Percentiles rank a stretch among this genome's conserved stretches.
These are phyloP conservation scores for Matsumurasca onukii DNA, from an alignment of 1,140 invertebrate genomes.

Conservation along the genomic window DNA sequence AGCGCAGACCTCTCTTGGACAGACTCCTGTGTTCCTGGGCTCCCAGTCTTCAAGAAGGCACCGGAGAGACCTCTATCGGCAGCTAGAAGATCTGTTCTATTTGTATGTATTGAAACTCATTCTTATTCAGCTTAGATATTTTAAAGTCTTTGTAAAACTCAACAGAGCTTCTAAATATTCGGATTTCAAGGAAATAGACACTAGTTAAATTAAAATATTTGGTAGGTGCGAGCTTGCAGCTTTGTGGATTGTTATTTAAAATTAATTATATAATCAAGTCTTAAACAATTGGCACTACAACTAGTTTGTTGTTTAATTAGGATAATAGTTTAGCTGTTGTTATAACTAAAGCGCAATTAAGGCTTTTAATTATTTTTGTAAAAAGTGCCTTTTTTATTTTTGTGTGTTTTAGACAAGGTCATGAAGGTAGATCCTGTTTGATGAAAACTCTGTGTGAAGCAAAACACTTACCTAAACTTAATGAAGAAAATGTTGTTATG, in stretches of 20 bases:
- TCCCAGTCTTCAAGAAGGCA: neutral
- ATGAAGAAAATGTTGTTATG: neutral
- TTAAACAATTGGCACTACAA: neutral
- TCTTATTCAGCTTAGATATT: neutral
- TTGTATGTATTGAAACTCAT: neutral
- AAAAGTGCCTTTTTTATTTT: constrained; percentile 13
- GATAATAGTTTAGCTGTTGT: neutral
- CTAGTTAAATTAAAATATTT: neutral
- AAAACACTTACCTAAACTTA: neutral
- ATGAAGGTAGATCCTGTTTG: constrained; percentile 56
- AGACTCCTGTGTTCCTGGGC: neutral
- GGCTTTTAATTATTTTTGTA: neutral
- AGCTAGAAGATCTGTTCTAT: constrained; percentile 16
- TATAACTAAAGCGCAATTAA: neutral
- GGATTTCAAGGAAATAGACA: neutral
- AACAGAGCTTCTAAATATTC: neutral
- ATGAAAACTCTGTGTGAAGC: constrained; percentile 58
- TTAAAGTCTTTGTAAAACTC: neutral
- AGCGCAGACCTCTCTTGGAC: neutral
- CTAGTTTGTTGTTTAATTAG: neutral
- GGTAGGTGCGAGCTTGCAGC: neutral
- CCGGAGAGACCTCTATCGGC: constrained; percentile 2
- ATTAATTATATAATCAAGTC: neutral
- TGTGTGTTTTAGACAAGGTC: constrained; percentile 53
- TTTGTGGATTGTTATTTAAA: neutral